These are phyloP conservation scores for Physeter macrocephalus DNA, from an alignment of 2,113 vertebrate species.

Conservation along the genomic window DNA sequence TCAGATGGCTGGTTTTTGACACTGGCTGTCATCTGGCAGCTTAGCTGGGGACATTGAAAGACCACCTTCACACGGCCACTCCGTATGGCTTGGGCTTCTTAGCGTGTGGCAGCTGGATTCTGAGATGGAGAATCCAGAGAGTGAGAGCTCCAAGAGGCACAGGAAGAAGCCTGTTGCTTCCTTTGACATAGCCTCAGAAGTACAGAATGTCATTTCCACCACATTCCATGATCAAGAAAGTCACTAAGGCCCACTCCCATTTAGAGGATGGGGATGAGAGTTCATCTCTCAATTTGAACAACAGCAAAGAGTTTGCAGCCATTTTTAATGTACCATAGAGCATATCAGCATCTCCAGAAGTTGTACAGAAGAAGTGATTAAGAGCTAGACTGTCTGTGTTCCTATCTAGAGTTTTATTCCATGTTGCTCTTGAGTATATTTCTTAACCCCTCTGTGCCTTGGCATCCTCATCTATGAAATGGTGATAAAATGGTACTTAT, in stretches of 20 bases:
- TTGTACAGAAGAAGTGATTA: neutral
- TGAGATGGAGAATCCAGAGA: neutral
- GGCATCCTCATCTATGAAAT: neutral
- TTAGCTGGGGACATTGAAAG: neutral
- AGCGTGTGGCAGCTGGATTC: neutral
- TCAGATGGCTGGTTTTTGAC: neutral
- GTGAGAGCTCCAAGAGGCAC: neutral
- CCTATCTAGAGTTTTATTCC: neutral
- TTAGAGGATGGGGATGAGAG: neutral
- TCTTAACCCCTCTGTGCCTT: neutral
- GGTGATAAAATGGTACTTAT: neutral
- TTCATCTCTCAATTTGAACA: neutral
- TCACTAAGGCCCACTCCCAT: neutral
- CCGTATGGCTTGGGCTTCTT: neutral
- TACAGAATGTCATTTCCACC: neutral
- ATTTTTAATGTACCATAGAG: neutral
- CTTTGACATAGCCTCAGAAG: too few species aligned
- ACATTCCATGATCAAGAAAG: neutral
- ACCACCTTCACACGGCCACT: neutral
- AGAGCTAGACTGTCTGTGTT: neutral
- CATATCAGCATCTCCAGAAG: neutral
- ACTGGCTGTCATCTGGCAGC: neutral
- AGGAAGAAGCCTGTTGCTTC: neutral
- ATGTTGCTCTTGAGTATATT: neutral
- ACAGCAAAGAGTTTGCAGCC: neutral